Evolutionary conservation across 2,888 invertebrate species (phyloP), one percentile per base, ranked within the genome.

Genomic region (Ectemnius lituratus): DNA sequence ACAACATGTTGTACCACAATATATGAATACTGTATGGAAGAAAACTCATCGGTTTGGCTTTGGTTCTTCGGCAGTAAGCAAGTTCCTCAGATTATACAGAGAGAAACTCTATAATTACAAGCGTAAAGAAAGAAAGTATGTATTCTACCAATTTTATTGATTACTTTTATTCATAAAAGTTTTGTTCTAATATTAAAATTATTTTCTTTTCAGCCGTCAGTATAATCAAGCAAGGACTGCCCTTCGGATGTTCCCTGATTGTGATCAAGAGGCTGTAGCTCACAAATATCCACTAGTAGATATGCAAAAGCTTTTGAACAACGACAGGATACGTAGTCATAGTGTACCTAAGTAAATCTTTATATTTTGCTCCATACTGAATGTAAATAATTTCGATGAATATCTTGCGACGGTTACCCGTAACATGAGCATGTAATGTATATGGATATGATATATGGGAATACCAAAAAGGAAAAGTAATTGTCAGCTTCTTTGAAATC

Each of bases 241-340:
- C 13, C 75, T 97, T 27, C 94, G 94, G 79, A 92, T 94, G 57
- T 97, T 95, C 90, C 97, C 97, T 0, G 92, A 97, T 87, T 91
- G 96, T 90, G 95, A 96, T 87, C 88, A 94, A 88, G 94, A 95
- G 71, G 92, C 94, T 67, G 86, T 97, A 23, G 94, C 94, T 87
- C 92, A 93, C 73, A 93, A 95, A 85, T 97, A 94, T 90, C 97
- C 97, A 4, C 91, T 94, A 87, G 95, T 96, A 4, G 93, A 97
- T 89, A 91, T 97, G 63, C 94, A 96, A 73, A 94, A 93, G 88
- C 92, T 94, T 1, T 93, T 93, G 82, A 88, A 88, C 4, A 89
- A 90, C 61, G 93, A 92, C 79, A 94, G 93, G 90, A 91, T 93
- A 13, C 92, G 93, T 81, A 95, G 95, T 14, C 95, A 95, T 90